These are phyloP conservation scores for Potamilus streckersoni DNA, from an alignment of 1,140 invertebrate genomes.

Conservation along the genomic window DNA sequence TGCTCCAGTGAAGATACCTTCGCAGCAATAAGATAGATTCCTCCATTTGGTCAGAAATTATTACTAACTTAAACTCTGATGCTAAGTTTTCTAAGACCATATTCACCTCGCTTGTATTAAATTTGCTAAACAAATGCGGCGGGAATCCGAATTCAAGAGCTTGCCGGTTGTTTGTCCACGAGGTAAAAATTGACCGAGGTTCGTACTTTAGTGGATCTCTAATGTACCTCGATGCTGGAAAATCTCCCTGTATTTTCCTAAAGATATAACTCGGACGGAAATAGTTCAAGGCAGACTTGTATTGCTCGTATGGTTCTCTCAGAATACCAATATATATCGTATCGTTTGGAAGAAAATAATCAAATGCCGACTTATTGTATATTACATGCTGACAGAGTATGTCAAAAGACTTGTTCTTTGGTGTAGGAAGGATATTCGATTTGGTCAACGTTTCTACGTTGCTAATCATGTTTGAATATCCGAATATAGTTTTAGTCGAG, in stretches of 20 bases:
- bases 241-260: slow-evolving; percentile 20
- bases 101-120: slow-evolving; percentile 8
- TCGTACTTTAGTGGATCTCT: slow-evolving; percentile 28
- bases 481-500: slow-evolving; percentile 19
- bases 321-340: slow-evolving; percentile 44
- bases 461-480: slow-evolving; percentile 9
- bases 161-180: slow-evolving; percentile 39
- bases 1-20: slow-evolving; percentile 33
- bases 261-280: slow-evolving; percentile 14
- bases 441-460: slow-evolving; percentile 9
- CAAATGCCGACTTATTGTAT: slow-evolving; percentile 28
- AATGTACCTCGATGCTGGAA: slow-evolving; percentile 31
- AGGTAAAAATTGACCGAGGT: slow-evolving; percentile 8
- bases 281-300: slow-evolving; percentile 42
- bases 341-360: slow-evolving; percentile 19
- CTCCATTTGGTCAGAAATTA: slow-evolving; percentile 40
- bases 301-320: slow-evolving; percentile 40
- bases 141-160: slow-evolving; percentile 40
- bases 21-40: slow-evolving; percentile 43
- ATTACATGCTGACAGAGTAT: slow-evolving; percentile 43
- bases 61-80: slow-evolving; percentile 35
- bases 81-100: slow-evolving; percentile 24
- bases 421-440: slow-evolving; percentile 10
- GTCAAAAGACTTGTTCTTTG: slow-evolving; percentile 18
- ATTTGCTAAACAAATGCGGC: slow-evolving; percentile 2